Evolutionary conservation across 2,797 vertebrate genomes (phyloP), one percentile per base, ranked within the genome.

Genomic region (Cephalopachus bancanus): DNA sequence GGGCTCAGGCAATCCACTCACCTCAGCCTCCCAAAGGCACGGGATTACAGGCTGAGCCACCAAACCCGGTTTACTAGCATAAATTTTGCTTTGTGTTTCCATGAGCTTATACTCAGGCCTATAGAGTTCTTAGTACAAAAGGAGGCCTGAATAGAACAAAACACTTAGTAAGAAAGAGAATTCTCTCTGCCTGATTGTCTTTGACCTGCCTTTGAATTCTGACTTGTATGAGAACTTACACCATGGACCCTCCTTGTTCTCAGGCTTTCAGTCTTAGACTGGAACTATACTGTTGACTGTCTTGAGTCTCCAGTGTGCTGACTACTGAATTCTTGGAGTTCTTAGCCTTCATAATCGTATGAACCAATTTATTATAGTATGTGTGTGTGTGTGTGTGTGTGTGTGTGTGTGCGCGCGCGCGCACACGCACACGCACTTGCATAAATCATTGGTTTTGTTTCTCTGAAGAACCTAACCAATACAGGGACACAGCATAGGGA

Each of bases 391-490:
- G 44, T 44, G 44, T 44, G 44, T 44, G 44, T 44, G 44, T 44
- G 44, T 44, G 44, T 44, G 44, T 44, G 44, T 44, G 44, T n/a
- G n/a, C n/a, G n/a, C n/a, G n/a, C n/a, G n/a, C n/a, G n/a, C n/a
- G n/a, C n/a, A n/a, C n/a, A n/a, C n/a, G n/a, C n/a, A n/a, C n/a
- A n/a, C n/a, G 37, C 37, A 37, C 37, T 37, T 4, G 44, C 44
- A 4, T 44, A 5, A 44, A 75, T 7, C 14, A 49, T 51, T 51
- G 65, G 33, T 57, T 65, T 28, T 69, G 67, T 74, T 65, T 83
- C 28, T 94, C 49, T 64, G n/a, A 49, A 88, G 26, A 83, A 89
- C 17, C 9, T 65, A 64, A 74, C 15, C 89, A 94, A 89, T 60
- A 75, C 10, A 51, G 33, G 51, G 30, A 67, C 55, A 93, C 57